Evolutionary conservation across 2,113 vertebrate species (phyloP).

Genomic region (Maccullochella peelii): DNA sequence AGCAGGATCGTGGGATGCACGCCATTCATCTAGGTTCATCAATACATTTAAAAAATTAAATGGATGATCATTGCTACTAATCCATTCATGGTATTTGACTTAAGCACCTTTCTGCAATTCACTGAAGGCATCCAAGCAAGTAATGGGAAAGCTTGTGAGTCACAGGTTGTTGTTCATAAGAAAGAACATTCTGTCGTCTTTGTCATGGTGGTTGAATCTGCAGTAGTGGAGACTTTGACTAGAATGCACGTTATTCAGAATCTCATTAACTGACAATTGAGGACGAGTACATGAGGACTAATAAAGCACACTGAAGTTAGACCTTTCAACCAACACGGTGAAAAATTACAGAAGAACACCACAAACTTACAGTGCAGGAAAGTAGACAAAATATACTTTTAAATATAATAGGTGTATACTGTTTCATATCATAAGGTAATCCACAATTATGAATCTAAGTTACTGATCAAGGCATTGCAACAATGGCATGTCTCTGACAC

Average conservation of each 20-base stretch:
- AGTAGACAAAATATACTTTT: background rate
- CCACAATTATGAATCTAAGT: background rate
- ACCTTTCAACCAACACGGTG: background rate
- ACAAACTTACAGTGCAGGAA: background rate
- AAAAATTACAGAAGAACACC: background rate
- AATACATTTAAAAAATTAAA: constrained; percentile 17
- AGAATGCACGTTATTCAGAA: background rate
- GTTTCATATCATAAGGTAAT: background rate
- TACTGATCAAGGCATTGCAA: background rate
- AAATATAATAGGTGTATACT: too few species aligned
- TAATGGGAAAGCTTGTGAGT: constrained; percentile 28
- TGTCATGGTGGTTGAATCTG: constrained; percentile 19
- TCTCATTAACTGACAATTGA: background rate
- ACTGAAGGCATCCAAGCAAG: constrained; percentile 25
- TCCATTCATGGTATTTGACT: constrained; percentile 17
- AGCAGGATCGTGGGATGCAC: background rate
- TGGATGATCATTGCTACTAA: constrained; percentile 17
- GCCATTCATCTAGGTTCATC: background rate
- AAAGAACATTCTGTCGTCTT: constrained; percentile 11
- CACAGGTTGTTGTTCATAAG: constrained; percentile 25
- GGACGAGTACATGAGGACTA: background rate
- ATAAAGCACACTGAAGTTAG: background rate
- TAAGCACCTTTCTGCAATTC: constrained; percentile 39
- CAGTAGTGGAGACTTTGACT: background rate
- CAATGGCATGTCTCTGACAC: background rate